phyloP scores from a whole-genome alignment of 2,797 vertebrate species.

The Fistularia commersonii region DNA sequence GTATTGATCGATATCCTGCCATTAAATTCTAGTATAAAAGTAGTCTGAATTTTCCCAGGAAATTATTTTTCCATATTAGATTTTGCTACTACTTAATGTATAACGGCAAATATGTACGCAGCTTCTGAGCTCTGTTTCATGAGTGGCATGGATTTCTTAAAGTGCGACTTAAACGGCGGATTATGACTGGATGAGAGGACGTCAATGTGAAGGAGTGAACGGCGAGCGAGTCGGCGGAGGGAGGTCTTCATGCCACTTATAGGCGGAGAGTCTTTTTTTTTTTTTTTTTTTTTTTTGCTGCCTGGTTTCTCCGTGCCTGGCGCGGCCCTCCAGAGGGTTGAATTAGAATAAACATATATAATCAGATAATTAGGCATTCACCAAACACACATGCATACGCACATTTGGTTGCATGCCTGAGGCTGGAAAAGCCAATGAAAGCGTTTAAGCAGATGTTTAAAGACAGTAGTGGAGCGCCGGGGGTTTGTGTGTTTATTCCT shows the following conservation, averaged over 20 bases:
- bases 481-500: slow-evolving; percentile 47
- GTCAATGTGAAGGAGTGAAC: slow-evolving; percentile 35
- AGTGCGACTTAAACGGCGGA: slow-evolving; percentile 57
- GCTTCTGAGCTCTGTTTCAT: slow-evolving; percentile 7
- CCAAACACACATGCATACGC: slow-evolving; percentile 33
- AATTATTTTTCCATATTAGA: too few species aligned
- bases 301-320: slow-evolving; percentile 46
- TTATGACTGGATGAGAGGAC: slow-evolving; percentile 54
- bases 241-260: slow-evolving; percentile 57
- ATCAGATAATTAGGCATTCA: slow-evolving; percentile 76
- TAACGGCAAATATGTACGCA: slow-evolving; percentile 26
- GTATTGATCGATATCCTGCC: too few species aligned
- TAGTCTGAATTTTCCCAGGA: too few species aligned
- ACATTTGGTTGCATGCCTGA: slow-evolving; percentile 36
- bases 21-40: too few species aligned
- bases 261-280: slow-evolving; percentile 29
- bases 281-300: too few species aligned
- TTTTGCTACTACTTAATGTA: too few species aligned
- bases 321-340: slow-evolving; percentile 64
- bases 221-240: slow-evolving; percentile 42
- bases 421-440: slow-evolving; percentile 59
- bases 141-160: slow-evolving; percentile 24
- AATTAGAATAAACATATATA: slow-evolving; percentile 79
- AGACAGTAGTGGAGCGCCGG: slow-evolving; percentile 43
- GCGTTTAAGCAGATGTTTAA: slow-evolving; percentile 66